These are phyloP conservation scores for Neolamprologus hecqui DNA, from an alignment of 2,113 vertebrate species.

Conservation along the genomic window DNA sequence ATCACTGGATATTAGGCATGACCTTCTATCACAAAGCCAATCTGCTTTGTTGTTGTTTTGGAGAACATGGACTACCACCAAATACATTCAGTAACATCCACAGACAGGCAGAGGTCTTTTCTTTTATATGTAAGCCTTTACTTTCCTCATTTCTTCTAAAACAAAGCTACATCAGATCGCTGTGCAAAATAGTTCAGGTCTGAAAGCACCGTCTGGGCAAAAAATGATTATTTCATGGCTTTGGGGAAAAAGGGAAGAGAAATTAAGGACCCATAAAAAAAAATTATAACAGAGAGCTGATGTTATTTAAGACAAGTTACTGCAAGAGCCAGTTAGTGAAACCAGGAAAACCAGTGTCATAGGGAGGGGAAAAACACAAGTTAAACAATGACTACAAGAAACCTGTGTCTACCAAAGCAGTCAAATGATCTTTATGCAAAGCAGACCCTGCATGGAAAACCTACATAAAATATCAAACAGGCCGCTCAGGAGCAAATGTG, in stretches of 20 bases:
- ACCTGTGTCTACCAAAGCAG: neutral
- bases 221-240: neutral
- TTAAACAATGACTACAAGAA: neutral
- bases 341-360: neutral
- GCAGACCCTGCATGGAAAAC: neutral
- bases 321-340: neutral
- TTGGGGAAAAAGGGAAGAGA: rapidly evolving
- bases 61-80: neutral
- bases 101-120: neutral
- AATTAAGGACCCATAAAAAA: neutral
- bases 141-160: neutral
- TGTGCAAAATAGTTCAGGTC: neutral
- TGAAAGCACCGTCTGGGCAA: rapidly evolving
- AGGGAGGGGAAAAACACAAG: neutral
- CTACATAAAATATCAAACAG: neutral
- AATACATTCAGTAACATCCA: neutral
- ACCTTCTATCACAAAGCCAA: neutral
- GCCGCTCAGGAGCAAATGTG: neutral
- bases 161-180: neutral
- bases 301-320: neutral
- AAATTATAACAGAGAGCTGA: neutral
- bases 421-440: neutral
- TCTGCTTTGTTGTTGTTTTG: neutral
- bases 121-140: neutral
- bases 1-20: neutral